Percentiles rank a stretch among this genome's conserved stretches.
phyloP scores from a whole-genome alignment of 2,113 vertebrate genomes.

The Chlorodrepanis virens region DNA sequence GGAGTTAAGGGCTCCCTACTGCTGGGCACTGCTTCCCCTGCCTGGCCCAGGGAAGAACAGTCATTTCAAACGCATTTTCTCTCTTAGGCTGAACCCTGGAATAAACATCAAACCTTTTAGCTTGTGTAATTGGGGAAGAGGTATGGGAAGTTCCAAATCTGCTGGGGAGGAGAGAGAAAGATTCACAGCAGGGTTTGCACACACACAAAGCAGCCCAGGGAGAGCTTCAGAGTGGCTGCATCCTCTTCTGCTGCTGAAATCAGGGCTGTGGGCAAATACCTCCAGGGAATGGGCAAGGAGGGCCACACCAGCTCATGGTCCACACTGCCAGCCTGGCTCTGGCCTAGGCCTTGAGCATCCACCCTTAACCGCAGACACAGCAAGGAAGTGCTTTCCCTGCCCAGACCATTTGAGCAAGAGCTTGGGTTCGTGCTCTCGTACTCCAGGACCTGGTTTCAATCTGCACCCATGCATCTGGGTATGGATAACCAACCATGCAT shows the following conservation, averaged over 20 bases:
- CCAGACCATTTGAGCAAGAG: background rate
- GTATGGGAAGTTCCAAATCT: background rate
- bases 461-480: background rate
- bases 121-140: background rate
- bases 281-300: background rate
- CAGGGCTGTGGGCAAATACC: background rate
- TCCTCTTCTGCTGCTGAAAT: background rate
- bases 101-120: background rate
- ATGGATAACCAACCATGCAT: background rate
- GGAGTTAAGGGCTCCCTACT: background rate
- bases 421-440: background rate
- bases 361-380: background rate
- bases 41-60: background rate
- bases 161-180: background rate
- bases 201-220: fast-evolving
- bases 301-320: background rate
- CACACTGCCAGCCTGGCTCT: background rate
- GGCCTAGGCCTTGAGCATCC: background rate
- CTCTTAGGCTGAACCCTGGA: background rate
- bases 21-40: background rate
- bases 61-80: background rate
- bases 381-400: background rate
- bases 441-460: background rate
- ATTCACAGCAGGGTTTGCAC: background rate
- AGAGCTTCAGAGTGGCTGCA: background rate